These are phyloP conservation scores for Tolypeutes matacus DNA, from an alignment of 2,797 vertebrate species.

Conservation along the genomic window DNA sequence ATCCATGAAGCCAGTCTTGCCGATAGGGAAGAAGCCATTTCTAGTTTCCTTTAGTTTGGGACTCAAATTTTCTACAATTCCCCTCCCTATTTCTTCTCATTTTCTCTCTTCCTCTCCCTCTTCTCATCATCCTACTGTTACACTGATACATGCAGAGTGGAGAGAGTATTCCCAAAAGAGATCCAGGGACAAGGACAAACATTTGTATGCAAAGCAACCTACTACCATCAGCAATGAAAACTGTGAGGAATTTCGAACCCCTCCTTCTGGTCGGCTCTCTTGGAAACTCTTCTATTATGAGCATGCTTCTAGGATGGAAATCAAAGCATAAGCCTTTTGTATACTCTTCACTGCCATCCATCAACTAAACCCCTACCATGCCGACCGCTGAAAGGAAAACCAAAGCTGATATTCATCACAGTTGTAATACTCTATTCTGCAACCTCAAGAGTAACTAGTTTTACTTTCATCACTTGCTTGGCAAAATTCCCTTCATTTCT, in stretches of 20 bases:
- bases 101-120: background rate
- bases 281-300: constrained; percentile 30
- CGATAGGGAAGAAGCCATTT: background rate
- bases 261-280: constrained; percentile 3
- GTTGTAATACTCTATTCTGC: constrained; percentile 62
- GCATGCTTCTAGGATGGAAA: background rate
- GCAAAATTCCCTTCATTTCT: constrained; percentile 71
- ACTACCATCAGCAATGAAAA: background rate
- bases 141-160: background rate
- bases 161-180: background rate
- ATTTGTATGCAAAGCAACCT: constrained; percentile 54
- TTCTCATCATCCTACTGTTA: background rate
- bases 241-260: background rate
- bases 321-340: background rate
- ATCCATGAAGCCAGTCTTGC: background rate
- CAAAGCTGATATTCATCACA: constrained; percentile 48
- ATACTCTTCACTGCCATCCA: background rate
- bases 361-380: background rate
- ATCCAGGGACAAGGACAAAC: background rate
- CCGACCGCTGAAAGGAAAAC: constrained; percentile 47
- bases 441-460: constrained; percentile 59
- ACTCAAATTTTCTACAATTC: background rate
- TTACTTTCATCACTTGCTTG: constrained; percentile 67
- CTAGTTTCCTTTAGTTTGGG: background rate
- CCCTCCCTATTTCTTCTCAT: background rate